Evolutionary conservation across 2,113 vertebrate species (phyloP), one percentile per base, ranked within the genome.

Genomic region (Parus major): DNA sequence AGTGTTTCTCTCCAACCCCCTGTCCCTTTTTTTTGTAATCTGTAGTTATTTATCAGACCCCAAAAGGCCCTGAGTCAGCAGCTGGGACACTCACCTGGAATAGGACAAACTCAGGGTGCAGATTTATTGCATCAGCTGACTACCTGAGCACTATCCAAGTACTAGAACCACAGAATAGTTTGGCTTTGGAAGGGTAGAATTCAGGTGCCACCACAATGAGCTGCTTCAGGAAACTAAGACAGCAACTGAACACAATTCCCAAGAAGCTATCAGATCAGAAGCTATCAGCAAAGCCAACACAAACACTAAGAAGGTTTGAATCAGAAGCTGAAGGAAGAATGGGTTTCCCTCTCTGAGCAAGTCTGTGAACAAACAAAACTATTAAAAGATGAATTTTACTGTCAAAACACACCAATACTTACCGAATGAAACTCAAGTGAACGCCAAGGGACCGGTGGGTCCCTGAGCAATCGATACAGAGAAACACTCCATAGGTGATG

Each of bases 401-500:
- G 49, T 2, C 76, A 44, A 50, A 79, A 12, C 17, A 44, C 2
- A 33, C 3, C 24, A 49, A 28, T 27, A 44, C 97, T 88, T 75
- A 99, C 99, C 99, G 98, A 85, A 99, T 99, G 64, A 99, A 99
- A 76, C 98, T 98, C 96, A 99, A 86, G 84, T 99, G 99, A 42
- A 99, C 99, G 0, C 99, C 99, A 2, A 99, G 98, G 1, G 99
- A 99, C 25, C 99, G 97, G 95, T 99, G 99, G 0, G 98, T 98
- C 49, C 99, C 99, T 0, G 99, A 99, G 93, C 99, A 99, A 41
- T 99, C 99, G 15, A 99, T 99, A 66, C 99, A 99, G 3, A 99
- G 97, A 33, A 99, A 99, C 31, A 99, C 99, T 22, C 99, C 99
- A 3, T 99, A 99, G 7, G 99, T 99, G 95, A 99, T 98, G 97